A percentile compares a stretch with the other conserved stretches of the same genome.
Conservation (phyloP, 35 echinoderm and acorn worm genomes). For the Ptychodera flava region DNA sequence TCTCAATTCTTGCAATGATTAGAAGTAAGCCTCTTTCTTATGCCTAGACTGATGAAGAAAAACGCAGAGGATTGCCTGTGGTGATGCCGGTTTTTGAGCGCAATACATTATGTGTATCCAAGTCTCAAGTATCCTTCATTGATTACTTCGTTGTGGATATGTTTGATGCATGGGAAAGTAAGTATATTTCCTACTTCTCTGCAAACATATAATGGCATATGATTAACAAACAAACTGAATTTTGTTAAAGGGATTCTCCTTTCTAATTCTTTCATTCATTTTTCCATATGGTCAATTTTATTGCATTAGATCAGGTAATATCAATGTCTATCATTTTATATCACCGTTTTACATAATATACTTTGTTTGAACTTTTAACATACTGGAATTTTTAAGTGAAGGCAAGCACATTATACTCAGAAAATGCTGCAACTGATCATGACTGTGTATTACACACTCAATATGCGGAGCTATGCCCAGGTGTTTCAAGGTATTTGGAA, state of each 20-base stretch:
- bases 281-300: not conserved
- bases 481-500: too few relatives aligned
- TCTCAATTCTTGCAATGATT: too few relatives aligned
- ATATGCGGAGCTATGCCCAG: too few relatives aligned
- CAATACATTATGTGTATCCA: slow-evolving; percentile 65
- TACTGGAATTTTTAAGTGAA: too few relatives aligned
- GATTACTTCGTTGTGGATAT: slow-evolving; percentile 99
- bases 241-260: not conserved
- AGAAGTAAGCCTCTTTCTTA: too few relatives aligned
- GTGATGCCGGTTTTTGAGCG: slow-evolving; percentile 98
- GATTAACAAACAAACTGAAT: not conserved
- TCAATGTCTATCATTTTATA: not conserved
- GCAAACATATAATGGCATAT: not conserved
- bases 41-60: slow-evolving; percentile 99
- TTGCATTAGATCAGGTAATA: not conserved
- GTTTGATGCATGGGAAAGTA: slow-evolving; percentile 99
- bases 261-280: not conserved
- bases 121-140: slow-evolving; percentile 93
- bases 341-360: not conserved
- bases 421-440: too few relatives aligned
- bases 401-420: not conserved
- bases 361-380: not conserved
- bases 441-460: too few relatives aligned
- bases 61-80: slow-evolving; percentile 73
- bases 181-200: not conserved